phyloP scores from a whole-genome alignment of 2,797 vertebrate genomes.

The Podargus strigoides region DNA sequence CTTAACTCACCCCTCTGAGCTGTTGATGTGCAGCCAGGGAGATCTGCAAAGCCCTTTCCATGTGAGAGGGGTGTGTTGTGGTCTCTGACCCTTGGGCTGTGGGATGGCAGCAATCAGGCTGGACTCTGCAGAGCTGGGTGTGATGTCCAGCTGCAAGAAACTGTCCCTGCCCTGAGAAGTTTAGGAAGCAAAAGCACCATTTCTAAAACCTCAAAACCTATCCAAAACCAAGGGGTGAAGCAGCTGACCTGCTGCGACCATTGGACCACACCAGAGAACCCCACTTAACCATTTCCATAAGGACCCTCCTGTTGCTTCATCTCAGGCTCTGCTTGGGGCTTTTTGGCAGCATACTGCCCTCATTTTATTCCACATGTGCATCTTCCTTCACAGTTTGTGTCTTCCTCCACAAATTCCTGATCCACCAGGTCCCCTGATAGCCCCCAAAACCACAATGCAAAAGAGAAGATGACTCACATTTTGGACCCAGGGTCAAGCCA shows the following conservation, averaged over 20 bases:
- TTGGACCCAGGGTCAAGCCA: background rate
- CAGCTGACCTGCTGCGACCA: background rate
- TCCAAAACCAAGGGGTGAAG: background rate
- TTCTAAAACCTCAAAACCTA: background rate
- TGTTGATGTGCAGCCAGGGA: background rate
- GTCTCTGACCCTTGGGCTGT: fast-evolving
- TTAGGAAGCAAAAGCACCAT: background rate
- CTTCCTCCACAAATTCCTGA: background rate
- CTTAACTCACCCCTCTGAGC: background rate
- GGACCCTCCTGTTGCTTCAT: background rate
- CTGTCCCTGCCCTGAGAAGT: background rate
- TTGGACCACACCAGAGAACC: background rate
- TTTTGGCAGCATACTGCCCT: background rate
- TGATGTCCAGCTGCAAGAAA: background rate
- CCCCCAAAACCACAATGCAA: background rate
- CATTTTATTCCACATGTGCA: background rate
- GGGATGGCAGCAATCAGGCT: background rate
- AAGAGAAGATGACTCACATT: background rate
- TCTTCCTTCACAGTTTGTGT: background rate
- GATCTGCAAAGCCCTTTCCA: background rate
- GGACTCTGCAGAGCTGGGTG: background rate
- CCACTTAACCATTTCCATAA: background rate
- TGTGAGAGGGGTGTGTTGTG: background rate
- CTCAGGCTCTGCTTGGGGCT: background rate
- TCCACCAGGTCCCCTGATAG: background rate